Evolutionary conservation across 2,113 vertebrate species (phyloP).

Genomic region (Heterotis niloticus): DNA sequence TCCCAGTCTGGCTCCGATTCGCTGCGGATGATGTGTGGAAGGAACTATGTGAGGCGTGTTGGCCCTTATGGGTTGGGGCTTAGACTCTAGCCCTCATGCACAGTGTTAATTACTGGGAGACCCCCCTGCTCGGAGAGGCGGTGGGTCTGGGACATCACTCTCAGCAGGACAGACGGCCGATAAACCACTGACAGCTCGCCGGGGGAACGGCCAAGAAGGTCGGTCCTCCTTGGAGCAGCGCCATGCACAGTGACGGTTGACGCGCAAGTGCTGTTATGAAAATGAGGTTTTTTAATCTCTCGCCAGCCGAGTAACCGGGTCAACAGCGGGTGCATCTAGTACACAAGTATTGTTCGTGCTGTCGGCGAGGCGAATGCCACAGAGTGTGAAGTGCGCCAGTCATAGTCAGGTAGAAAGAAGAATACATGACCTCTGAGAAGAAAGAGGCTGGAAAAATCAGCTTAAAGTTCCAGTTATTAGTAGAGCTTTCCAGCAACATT

Average conservation of each 20-base stretch:
- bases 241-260: too few species aligned
- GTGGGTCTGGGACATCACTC: neutral
- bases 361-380: too few species aligned
- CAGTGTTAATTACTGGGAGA: slow-evolving; percentile 29
- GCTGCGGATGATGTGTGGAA: slow-evolving; percentile 58
- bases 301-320: too few species aligned
- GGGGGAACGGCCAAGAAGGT: neutral
- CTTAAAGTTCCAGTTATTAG: too few species aligned
- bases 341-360: too few species aligned
- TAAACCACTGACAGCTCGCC: neutral
- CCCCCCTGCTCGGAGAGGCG: neutral
- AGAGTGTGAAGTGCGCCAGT: neutral
- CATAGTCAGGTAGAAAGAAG: neutral
- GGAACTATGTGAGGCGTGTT: slow-evolving; percentile 53
- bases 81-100: too few species aligned
- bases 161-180: neutral
- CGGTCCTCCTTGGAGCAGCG: neutral
- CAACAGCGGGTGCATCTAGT: too few species aligned
- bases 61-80: neutral
- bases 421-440: neutral
- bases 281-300: neutral
- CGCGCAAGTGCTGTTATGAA: neutral
- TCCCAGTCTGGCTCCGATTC: slow-evolving; percentile 73
- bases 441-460: too few species aligned
- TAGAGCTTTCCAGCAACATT: too few species aligned